Base-by-base conservation (phyloP, 2,888 invertebrate genomes). In the Chaetoderma sp. region DNA sequence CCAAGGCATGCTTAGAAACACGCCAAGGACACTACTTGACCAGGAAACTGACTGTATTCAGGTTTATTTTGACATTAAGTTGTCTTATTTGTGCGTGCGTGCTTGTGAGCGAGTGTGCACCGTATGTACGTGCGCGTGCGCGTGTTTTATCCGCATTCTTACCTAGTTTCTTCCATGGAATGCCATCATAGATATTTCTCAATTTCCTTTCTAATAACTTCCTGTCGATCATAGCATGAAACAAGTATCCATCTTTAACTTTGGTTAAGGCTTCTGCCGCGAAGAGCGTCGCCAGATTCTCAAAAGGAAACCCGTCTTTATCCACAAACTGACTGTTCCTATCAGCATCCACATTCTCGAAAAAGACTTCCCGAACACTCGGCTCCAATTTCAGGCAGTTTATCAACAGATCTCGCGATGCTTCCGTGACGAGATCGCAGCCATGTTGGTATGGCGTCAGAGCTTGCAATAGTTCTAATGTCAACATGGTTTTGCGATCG, bases 81-180 rank as follows among this genome's bases (percentile, higher is more conserved):
- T n/a, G n/a, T n/a, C n/a, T n/a, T n/a, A n/a, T n/a, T n/a, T n/a
- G n/a, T n/a, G n/a, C n/a, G n/a, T n/a, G n/a, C n/a, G n/a, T n/a
- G n/a, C n/a, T n/a, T n/a, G n/a, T n/a, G n/a, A n/a, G n/a, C n/a
- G n/a, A n/a, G n/a, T n/a, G n/a, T n/a, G n/a, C n/a, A n/a, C n/a
- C n/a, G n/a, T n/a, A n/a, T n/a, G n/a, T n/a, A n/a, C n/a, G n/a
- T n/a, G n/a, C n/a, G n/a, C n/a, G n/a, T n/a, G n/a, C n/a, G n/a
- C n/a, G n/a, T n/a, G n/a, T n/a, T n/a, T n/a, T n/a, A n/a, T n/a
- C n/a, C n/a, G n/a, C n/a, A n/a, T n/a, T 45, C 77, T 67, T 62
- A 83, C 84, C 84, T 60, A 84, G 57, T 69, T 83, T 83, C 62
- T 83, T 84, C 84, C 84, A 84, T 30, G 80, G 77, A 4, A 83